Conservation (phyloP, 2,797 vertebrate genomes). For the Anguilla pacifica region DNA sequence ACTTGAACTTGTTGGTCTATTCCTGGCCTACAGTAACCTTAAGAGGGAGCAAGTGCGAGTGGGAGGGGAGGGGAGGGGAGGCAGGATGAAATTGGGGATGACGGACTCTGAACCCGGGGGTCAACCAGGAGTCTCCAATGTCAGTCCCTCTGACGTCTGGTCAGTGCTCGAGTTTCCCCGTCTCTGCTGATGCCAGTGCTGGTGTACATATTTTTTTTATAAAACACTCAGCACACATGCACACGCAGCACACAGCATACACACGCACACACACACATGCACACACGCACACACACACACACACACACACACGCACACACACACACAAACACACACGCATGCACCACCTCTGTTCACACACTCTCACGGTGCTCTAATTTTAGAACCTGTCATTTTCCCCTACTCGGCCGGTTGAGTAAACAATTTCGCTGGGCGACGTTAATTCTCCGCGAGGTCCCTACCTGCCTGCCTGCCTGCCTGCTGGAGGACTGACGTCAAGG, state of each 20-base stretch:
- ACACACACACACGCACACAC: not conserved
- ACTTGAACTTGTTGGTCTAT: not conserved
- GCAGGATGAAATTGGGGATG: constrained; percentile 13
- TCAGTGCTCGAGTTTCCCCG: constrained; percentile 47
- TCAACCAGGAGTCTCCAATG: constrained; percentile 26
- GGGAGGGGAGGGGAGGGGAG: constrained; percentile 8
- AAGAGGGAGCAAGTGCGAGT: constrained; percentile 19
- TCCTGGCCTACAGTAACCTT: constrained; percentile 9
- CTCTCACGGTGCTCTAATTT: constrained; percentile 26
- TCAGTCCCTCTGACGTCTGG: constrained; percentile 46
- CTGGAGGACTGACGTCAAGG: constrained; percentile 65
- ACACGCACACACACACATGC: not conserved
- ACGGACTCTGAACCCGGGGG: constrained; percentile 25
- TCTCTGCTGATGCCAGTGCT: constrained; percentile 30
- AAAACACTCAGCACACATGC: constrained; percentile 13
- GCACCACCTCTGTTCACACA: not conserved
- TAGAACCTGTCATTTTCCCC: constrained; percentile 35
- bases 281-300: not conserved
- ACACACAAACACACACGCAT: not conserved
- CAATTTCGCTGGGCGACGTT: constrained; percentile 54
- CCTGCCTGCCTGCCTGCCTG: constrained; percentile 20
- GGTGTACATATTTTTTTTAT: constrained; percentile 40
- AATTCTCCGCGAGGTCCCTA: constrained; percentile 38
- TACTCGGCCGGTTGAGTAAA: constrained; percentile 60
- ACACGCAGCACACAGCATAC: not conserved